Base-by-base conservation (phyloP, 1,140 invertebrate species). In the Formica exsecta region DNA sequence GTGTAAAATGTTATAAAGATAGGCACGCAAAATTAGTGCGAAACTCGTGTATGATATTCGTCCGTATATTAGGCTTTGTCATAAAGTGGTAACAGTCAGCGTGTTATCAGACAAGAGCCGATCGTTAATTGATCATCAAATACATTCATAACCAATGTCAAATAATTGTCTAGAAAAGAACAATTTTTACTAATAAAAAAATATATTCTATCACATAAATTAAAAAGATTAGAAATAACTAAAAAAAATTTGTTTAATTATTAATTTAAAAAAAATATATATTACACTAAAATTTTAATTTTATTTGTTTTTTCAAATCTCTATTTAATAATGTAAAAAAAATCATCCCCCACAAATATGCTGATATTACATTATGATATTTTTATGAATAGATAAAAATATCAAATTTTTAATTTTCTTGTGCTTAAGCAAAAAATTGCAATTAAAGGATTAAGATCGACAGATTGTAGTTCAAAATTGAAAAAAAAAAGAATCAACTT, bases 81-180 rank as follows among this genome's bases (percentile, higher is more conserved):
- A 3, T n/a, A 29, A 57, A 73, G 19, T 73, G 57, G 38, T 61
- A 83, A 83, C 22, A 3, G 13, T 61, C 25, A 83, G 8, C 25
- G 54, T 9, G n/a, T 11, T 29, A 36, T 54, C 77, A 57, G 29
- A 25, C n/a, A 66, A 8, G 3, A 36, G 19, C n/a, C 13, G 38
- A 59, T 59, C 19, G 11, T 54, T 81, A 81, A 81, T 59, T 80
- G 36, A 80, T 80, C 51, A n/a, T 38, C 9, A 29, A 44, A 71
- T 19, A 19, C 7, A 48, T 65, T 13, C 29, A 80, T 16, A 41
- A 41, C 1, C 9, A 5, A 6, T n/a, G 16, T 41, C 51, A 57
- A 81, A 73, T 1, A 38, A 19, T 13, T 59, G 2, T 59, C 3
- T 64, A 41, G 19, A 64, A 29, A 36, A 48, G 44, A 11, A 48